These are phyloP conservation scores for Gymnorhina tibicen DNA, from an alignment of 2,113 vertebrate genomes.

Conservation along the genomic window DNA sequence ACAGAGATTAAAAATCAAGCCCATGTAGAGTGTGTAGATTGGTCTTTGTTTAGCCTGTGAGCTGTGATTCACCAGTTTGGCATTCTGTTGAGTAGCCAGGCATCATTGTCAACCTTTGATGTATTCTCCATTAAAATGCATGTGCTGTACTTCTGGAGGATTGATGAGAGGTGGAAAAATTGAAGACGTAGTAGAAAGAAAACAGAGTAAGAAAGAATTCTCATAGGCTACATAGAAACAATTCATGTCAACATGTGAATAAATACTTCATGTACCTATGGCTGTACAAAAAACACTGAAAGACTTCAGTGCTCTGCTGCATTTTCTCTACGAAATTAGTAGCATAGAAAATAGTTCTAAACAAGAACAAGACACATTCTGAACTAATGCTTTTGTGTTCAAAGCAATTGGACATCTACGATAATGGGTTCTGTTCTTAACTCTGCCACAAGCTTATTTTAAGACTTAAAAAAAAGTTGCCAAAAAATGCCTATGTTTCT, in stretches of 20 bases:
- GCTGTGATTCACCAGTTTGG: slow-evolving; percentile 33
- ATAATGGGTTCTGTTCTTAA: not conserved
- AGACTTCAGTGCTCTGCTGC: not conserved
- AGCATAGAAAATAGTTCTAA: not conserved
- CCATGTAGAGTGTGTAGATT: not conserved
- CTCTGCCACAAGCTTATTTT: not conserved
- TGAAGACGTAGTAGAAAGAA: slow-evolving; percentile 13
- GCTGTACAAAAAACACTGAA: not conserved
- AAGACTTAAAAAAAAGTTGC: not conserved
- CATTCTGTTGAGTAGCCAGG: slow-evolving; percentile 50
- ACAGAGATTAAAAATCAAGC: not conserved
- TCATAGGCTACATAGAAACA: slow-evolving; percentile 29
- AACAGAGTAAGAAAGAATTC: slow-evolving; percentile 51
- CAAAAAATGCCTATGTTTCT: not conserved
- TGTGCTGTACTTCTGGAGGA: slow-evolving; percentile 37
- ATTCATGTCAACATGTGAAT: slow-evolving; percentile 48
- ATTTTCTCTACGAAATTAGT: slow-evolving; percentile 9
- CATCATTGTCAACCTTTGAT: slow-evolving; percentile 40
- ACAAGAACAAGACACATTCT: not conserved
- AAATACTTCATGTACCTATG: slow-evolving; percentile 40
- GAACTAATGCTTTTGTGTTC: not conserved
- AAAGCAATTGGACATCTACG: not conserved
- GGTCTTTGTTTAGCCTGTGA: slow-evolving; percentile 22
- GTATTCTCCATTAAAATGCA: slow-evolving; percentile 60
- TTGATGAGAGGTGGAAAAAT: slow-evolving; percentile 58